These are phyloP conservation scores for Rhinichthys klamathensis DNA, from an alignment of 2,113 vertebrate genomes.

Conservation along the genomic window DNA sequence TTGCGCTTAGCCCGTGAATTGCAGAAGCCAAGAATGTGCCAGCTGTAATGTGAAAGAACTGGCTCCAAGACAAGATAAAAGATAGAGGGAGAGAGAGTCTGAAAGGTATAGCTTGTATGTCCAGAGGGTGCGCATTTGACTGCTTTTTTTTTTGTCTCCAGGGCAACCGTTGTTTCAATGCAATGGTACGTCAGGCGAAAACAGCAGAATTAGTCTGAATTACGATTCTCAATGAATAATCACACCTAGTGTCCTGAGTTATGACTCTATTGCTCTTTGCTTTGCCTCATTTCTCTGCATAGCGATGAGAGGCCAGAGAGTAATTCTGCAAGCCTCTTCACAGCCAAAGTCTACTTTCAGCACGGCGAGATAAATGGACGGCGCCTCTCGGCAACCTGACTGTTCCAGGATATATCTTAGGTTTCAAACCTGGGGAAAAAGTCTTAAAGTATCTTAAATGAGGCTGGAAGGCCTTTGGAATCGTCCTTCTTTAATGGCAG, in stretches of 20 bases:
- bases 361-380: slow-evolving; percentile 1
- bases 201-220: slow-evolving; percentile 46
- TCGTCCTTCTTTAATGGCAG: background rate
- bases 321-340: background rate
- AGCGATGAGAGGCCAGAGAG: slow-evolving; percentile 10
- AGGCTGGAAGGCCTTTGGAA: background rate
- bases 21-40: slow-evolving; percentile 31
- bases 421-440: background rate
- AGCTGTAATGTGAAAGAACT: slow-evolving; percentile 26
- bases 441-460: background rate
- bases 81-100: background rate
- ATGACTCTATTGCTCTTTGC: slow-evolving; percentile 29
- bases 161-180: slow-evolving; percentile 41
- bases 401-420: background rate
- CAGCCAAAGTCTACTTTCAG: slow-evolving; percentile 33
- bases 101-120: slow-evolving; percentile 7
- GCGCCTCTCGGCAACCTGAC: slow-evolving; percentile 12
- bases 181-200: slow-evolving; percentile 16
- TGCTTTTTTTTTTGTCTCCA: slow-evolving; percentile 16
- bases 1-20: slow-evolving; percentile 6
- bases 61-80: slow-evolving; percentile 10
- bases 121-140: background rate
- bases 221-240: slow-evolving; percentile 40
- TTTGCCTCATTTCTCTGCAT: slow-evolving; percentile 39
- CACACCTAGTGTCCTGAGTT: slow-evolving; percentile 33